Evolutionary conservation across 2,888 invertebrate species (phyloP).

Genomic region (Macaria liturata): DNA sequence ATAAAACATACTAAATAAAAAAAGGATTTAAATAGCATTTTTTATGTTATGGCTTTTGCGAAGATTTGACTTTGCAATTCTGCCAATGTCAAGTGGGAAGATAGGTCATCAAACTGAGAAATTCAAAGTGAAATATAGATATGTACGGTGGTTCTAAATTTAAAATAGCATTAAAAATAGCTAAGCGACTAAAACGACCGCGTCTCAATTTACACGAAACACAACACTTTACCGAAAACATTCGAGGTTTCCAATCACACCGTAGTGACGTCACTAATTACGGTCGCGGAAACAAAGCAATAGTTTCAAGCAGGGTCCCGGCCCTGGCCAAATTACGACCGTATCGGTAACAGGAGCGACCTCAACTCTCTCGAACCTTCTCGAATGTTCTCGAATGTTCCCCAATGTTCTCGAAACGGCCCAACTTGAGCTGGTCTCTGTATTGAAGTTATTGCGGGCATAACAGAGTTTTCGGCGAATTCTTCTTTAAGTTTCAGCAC

Average conservation of each 20-base stretch:
- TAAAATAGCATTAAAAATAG: too few species aligned
- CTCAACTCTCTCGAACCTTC: conserved; percentile 30
- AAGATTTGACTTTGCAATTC: too few species aligned
- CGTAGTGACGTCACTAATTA: conserved; percentile 58
- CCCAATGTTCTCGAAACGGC: conserved; percentile 12
- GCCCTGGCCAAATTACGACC: conserved; percentile 64
- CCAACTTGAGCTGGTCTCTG: conserved; percentile 5
- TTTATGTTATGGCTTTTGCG: too few species aligned
- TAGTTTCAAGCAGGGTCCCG: conserved; percentile 52
- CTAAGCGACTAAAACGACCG: too few species aligned
- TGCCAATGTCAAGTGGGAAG: too few species aligned
- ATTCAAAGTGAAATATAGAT: too few species aligned
- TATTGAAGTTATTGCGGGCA: conserved; percentile 6
- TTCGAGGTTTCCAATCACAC: conserved; percentile 39
- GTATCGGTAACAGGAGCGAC: conserved; percentile 59
- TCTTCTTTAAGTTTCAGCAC: not conserved
- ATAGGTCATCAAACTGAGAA: too few species aligned
- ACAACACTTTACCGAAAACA: conserved; percentile 3
- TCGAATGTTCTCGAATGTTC: conserved; percentile 9
- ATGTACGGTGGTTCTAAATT: too few species aligned
- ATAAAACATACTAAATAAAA: too few species aligned
- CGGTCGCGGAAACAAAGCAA: conserved; percentile 58
- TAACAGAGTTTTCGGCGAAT: conserved; percentile 1
- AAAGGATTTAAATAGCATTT: too few species aligned
- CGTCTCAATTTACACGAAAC: not conserved